phyloP scores from a whole-genome alignment of 2,113 vertebrate species.

The Epinephelus fuscoguttatus region DNA sequence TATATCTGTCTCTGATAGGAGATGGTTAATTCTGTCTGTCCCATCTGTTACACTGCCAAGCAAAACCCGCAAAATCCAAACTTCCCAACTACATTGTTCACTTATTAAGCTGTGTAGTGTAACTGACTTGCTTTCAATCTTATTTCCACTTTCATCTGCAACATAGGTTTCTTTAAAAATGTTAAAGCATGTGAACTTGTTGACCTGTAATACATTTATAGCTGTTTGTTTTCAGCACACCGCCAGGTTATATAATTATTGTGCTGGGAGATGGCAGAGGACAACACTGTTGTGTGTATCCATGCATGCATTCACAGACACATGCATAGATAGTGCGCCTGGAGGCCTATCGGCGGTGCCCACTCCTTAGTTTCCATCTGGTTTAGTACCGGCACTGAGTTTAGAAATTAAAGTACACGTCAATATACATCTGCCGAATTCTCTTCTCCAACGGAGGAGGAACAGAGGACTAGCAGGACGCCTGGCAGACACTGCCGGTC shows the following conservation, averaged over 20 bases:
- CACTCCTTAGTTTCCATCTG: constrained; percentile 43
- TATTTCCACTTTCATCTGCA: not conserved
- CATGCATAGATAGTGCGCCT: constrained; percentile 28
- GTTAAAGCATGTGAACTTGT: not conserved
- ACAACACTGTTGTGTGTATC: constrained; percentile 18
- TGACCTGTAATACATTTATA: not conserved
- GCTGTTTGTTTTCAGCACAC: not conserved
- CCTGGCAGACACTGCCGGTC: constrained; percentile 46
- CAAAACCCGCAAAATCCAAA: constrained; percentile 2
- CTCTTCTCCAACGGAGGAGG: not conserved
- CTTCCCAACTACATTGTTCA: not conserved
- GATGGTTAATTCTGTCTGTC: not conserved
- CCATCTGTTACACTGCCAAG: not conserved
- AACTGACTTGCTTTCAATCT: not conserved
- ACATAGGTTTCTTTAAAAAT: not conserved
- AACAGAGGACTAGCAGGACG: constrained; percentile 2
- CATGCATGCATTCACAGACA: constrained; percentile 46
- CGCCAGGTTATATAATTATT: constrained; percentile 15
- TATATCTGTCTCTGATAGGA: not conserved
- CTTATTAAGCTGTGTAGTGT: not conserved
- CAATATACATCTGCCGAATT: constrained; percentile 5
- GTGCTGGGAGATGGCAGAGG: not conserved
- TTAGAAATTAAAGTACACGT: constrained; percentile 18
- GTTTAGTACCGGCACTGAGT: not conserved
- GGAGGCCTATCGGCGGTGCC: constrained; percentile 5